A percentile compares a stretch with the other conserved stretches of the same genome.
Conservation (phyloP, 1,140 invertebrate species). For the Venturia canescens region DNA sequence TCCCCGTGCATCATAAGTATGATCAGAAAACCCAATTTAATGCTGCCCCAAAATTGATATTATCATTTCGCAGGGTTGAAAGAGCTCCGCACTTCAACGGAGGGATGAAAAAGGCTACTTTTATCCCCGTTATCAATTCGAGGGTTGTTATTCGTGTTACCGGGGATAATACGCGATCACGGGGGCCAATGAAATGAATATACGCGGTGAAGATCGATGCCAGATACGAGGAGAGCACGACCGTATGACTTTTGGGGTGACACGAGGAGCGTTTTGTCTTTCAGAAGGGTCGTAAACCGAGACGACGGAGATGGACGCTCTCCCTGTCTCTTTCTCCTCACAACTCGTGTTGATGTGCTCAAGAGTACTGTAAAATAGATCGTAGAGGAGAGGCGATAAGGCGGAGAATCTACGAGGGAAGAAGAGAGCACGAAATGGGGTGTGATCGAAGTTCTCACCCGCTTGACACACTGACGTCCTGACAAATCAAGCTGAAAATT, state of each 20-base stretch:
- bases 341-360: not conserved
- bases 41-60: not conserved
- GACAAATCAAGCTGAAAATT: slow-evolving; percentile 76
- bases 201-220: slow-evolving; percentile 21
- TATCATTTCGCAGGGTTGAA: not conserved
- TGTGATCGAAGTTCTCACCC: slow-evolving; percentile 59
- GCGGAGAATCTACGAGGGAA: slow-evolving; percentile 65
- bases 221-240: slow-evolving; percentile 22
- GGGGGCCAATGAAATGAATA: slow-evolving; percentile 21
- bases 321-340: not conserved
- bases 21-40: not conserved
- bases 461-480: slow-evolving; percentile 65
- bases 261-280: slow-evolving; percentile 44
- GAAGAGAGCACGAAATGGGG: slow-evolving; percentile 67
- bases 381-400: slow-evolving; percentile 44
- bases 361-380: slow-evolving; percentile 21
- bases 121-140: slow-evolving; percentile 13
- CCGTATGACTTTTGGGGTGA: slow-evolving; percentile 20
- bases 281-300: slow-evolving; percentile 15
- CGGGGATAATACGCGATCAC: slow-evolving; percentile 6
- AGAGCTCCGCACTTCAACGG: not conserved
- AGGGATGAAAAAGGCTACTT: slow-evolving; percentile 7
- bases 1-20: not conserved
- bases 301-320: not conserved
- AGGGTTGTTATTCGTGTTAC: slow-evolving; percentile 31